Percentiles rank a stretch among this genome's conserved stretches.
Conservation (phyloP, 2,797 vertebrate genomes). For the Okamejei kenojei region DNA sequence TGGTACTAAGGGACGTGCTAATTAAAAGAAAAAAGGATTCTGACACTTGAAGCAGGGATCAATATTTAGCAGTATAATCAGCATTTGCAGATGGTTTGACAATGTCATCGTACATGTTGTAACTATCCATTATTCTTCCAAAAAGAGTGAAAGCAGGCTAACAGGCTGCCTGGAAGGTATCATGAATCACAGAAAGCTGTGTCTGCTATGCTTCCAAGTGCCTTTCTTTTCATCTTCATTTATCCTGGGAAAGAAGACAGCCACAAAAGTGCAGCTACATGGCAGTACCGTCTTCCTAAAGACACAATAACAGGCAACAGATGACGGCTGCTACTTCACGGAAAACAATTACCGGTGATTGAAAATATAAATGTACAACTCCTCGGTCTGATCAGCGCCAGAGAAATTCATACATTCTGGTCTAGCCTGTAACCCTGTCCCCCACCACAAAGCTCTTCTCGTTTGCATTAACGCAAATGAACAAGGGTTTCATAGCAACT, state of each 20-base stretch:
- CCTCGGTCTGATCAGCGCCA: neutral
- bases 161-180: constrained; percentile 64
- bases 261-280: constrained; percentile 46
- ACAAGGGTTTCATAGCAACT: neutral
- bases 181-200: constrained; percentile 81
- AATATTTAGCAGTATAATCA: constrained; percentile 99
- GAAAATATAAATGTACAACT: constrained; percentile 21
- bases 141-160: constrained; percentile 62
- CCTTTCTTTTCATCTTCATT: constrained; percentile 87
- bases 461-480: neutral
- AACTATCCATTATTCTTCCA: constrained; percentile 79
- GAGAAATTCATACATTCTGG: neutral
- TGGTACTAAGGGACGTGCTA: constrained; percentile 90
- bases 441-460: neutral
- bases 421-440: constrained; percentile 10
- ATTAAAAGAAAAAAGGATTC: constrained; percentile 96
- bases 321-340: neutral
- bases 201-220: constrained; percentile 74
- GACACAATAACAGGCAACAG: neutral
- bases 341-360: constrained; percentile 18
- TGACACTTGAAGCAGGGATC: constrained; percentile 98
- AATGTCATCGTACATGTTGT: constrained; percentile 73
- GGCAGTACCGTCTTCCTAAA: neutral
- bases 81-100: constrained; percentile 89
- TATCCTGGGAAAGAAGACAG: constrained; percentile 73